Percentiles rank a stretch among this genome's conserved stretches.
These are phyloP conservation scores for Lanistes nyassanus DNA, from an alignment of 1,140 invertebrate species.

Conservation along the genomic window DNA sequence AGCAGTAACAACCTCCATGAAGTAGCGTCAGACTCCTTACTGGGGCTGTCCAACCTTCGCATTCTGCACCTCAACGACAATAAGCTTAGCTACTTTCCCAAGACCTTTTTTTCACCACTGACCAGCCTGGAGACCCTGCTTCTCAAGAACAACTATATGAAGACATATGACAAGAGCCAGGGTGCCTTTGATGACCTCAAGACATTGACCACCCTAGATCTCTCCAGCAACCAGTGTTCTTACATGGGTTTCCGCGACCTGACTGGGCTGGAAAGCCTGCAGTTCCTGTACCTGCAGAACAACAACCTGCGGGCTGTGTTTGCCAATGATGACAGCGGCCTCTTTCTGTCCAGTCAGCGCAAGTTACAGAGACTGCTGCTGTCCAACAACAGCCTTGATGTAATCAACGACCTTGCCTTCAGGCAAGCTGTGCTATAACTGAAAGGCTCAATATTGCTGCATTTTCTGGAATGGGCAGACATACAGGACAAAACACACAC, in stretches of 20 bases:
- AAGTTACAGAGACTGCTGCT: constrained; percentile 42
- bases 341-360: constrained; percentile 32
- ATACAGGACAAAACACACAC: no score
- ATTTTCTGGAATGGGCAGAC: no score
- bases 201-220: constrained; percentile 39
- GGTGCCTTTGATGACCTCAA: constrained; percentile 32
- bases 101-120: constrained; percentile 39
- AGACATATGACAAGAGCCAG: constrained; percentile 28
- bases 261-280: constrained; percentile 32
- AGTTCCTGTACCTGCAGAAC: constrained; percentile 40
- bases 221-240: constrained; percentile 41
- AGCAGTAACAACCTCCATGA: constrained; percentile 38
- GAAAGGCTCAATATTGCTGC: no score
- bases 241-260: constrained; percentile 37
- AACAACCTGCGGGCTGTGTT: constrained; percentile 42
- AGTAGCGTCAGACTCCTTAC: constrained; percentile 37
- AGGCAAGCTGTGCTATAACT: no score
- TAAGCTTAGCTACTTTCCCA: constrained; percentile 41
- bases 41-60: constrained; percentile 38
- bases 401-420: constrained; percentile 32
- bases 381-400: constrained; percentile 36
- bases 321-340: constrained; percentile 27
- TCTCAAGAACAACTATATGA: constrained; percentile 48
- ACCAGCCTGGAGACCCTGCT: constrained; percentile 38
- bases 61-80: constrained; percentile 44